Conservation (phyloP, 2,888 invertebrate genomes). For the Actias luna region DNA sequence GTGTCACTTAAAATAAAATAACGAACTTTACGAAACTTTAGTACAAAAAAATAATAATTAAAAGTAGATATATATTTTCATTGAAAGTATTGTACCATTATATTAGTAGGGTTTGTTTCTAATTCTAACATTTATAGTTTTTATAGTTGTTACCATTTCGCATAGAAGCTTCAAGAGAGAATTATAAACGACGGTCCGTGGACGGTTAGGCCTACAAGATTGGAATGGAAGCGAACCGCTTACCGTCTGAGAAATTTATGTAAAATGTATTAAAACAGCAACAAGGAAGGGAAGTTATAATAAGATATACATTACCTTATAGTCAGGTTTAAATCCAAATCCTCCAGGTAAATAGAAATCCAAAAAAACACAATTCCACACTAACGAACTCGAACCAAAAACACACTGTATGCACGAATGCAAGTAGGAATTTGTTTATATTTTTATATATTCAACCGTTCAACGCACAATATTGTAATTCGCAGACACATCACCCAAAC, state of each 20-base stretch:
- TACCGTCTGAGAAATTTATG: constrained; percentile 9
- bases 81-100: background rate
- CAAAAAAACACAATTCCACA: constrained; percentile 14
- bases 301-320: constrained; percentile 55
- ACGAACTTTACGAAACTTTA: no score
- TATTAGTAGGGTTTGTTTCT: background rate
- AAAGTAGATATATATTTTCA: background rate
- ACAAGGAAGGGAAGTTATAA: constrained; percentile 20
- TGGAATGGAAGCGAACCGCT: constrained; percentile 25
- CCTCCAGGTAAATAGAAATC: constrained; percentile 61
- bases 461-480: constrained; percentile 18
- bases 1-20: no score
- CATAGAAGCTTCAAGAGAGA: constrained; percentile 15
- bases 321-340: constrained; percentile 56
- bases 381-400: constrained; percentile 12
- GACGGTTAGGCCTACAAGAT: constrained; percentile 50
- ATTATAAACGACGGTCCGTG: constrained; percentile 31
- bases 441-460: constrained; percentile 19
- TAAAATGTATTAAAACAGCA: constrained; percentile 28
- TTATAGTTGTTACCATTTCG: background rate
- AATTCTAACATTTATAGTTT: background rate
- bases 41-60: background rate
- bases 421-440: background rate
- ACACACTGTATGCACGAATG: constrained; percentile 10
- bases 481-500: constrained; percentile 13